These are phyloP conservation scores for Hermetia illucens DNA, from an alignment of 1,140 invertebrate genomes.

Conservation along the genomic window DNA sequence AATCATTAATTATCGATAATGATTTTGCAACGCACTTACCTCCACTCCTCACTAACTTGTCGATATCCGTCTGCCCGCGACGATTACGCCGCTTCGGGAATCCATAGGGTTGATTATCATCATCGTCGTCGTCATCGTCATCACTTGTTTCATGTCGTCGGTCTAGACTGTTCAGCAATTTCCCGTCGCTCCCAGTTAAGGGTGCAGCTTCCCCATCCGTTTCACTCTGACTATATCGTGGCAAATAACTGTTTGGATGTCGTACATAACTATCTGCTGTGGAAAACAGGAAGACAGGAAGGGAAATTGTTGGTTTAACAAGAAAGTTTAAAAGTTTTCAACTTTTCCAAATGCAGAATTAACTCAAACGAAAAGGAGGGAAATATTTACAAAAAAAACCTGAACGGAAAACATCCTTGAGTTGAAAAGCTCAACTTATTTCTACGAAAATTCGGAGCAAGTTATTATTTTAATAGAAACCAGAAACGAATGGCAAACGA, in stretches of 20 bases:
- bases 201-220: slow-evolving; percentile 44
- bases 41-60: slow-evolving; percentile 5
- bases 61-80: slow-evolving; percentile 10
- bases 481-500: slow-evolving; percentile 1
- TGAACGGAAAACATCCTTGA: background rate
- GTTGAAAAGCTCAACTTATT: background rate
- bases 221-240: slow-evolving; percentile 54
- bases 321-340: no score
- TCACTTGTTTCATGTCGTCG: slow-evolving; percentile 8
- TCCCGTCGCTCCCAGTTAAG: slow-evolving; percentile 33
- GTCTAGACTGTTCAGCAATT: slow-evolving; percentile 35
- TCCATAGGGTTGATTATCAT: slow-evolving; percentile 7
- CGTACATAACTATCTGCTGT: slow-evolving; percentile 56
- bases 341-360: no score
- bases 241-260: slow-evolving; percentile 75
- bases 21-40: slow-evolving; percentile 4
- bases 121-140: slow-evolving; percentile 35
- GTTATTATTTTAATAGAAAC: slow-evolving; percentile 1
- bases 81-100: slow-evolving; percentile 6
- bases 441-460: background rate
- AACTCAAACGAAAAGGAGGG: slow-evolving; percentile 7
- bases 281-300: no score
- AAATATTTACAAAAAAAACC: background rate
- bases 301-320: no score
- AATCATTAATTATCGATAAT: background rate